A percentile compares a stretch with the other conserved stretches of the same genome.
Evolutionary conservation across 2,113 vertebrate species (phyloP).

Genomic region (Thalassarche chlororhynchos): DNA sequence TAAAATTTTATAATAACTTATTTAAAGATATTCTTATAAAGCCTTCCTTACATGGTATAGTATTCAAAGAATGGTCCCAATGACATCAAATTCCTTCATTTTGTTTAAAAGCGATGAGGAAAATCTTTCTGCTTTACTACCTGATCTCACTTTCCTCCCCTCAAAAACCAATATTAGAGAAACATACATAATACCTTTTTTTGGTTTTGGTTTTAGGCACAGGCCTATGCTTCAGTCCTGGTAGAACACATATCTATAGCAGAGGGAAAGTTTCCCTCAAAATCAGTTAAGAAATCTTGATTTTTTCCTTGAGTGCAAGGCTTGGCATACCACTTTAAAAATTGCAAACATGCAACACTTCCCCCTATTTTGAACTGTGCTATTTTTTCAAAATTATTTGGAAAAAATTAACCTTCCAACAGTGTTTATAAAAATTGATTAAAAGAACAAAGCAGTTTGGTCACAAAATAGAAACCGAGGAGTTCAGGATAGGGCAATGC

Average conservation of each 20-base stretch:
- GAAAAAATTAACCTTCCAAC: neutral
- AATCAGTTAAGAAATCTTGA: neutral
- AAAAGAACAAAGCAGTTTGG: neutral
- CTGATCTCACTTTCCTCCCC: neutral
- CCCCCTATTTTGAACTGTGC: neutral
- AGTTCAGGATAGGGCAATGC: neutral
- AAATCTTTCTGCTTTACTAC: neutral
- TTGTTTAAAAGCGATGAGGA: constrained; percentile 24
- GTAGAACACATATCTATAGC: neutral
- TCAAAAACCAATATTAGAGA: neutral
- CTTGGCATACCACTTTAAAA: neutral
- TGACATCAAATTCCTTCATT: constrained; percentile 65
- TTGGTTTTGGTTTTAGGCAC: neutral
- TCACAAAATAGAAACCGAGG: neutral
- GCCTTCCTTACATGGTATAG: constrained; percentile 35
- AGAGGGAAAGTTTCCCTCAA: neutral
- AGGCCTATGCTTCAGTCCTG: neutral
- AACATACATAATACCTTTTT: neutral
- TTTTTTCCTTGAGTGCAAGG: constrained; percentile 5
- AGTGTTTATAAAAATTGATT: neutral
- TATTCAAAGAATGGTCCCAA: constrained; percentile 32
- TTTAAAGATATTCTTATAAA: constrained; percentile 43
- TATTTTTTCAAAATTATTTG: neutral
- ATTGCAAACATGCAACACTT: neutral
- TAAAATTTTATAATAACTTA: constrained; percentile 64